Base-by-base conservation (phyloP, 2,113 vertebrate genomes). In the Stigmatopora nigra region DNA sequence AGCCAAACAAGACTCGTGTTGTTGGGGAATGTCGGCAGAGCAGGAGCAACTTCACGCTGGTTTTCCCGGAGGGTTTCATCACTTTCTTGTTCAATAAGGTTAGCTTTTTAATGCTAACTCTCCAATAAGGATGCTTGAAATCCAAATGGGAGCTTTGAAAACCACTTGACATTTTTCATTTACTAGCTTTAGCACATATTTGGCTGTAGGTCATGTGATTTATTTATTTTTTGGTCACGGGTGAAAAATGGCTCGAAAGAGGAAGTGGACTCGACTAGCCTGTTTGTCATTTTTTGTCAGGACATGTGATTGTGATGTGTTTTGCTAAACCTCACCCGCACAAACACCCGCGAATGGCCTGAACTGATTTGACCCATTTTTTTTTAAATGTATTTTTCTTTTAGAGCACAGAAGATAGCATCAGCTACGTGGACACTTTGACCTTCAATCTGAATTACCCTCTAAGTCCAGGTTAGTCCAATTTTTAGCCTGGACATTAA, bases 1-100 rank as follows among this genome's bases (percentile, higher is more conserved):
- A 87, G 48, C 90, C 86, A 48, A 10, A 12, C 0, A 0, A 3
- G 4, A 82, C 81, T 6, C 4, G 0, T 0, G 0, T 12, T 10
- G 0, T 0, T 0, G 90, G 89, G 41, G 0, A 0, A 0, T 90
- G 89, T 67, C 0, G 0, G 0, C n/a, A 41, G 0, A 62, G 35
- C 17, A 35, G 0, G 0, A 77, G 75, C 20, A 71, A 17, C 7
- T 45, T 91, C 0, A 58, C 7, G 0, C 62, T 91, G 0, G 0
- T 0, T 0, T 88, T 89, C 44, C 1, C 1, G 0, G 73, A 89
- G 51, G 88, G 88, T 5, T 15, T 0, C 4, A 73, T 89, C 25
- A 61, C 31, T 10, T 78, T 92, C 57, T 10, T 9, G 20, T 90
- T 88, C 72, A 69, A 61, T 46, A 88, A 84, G 85, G 90, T 91